Conservation (phyloP, 1,140 invertebrate species). For the Neomicropteryx cornuta region DNA sequence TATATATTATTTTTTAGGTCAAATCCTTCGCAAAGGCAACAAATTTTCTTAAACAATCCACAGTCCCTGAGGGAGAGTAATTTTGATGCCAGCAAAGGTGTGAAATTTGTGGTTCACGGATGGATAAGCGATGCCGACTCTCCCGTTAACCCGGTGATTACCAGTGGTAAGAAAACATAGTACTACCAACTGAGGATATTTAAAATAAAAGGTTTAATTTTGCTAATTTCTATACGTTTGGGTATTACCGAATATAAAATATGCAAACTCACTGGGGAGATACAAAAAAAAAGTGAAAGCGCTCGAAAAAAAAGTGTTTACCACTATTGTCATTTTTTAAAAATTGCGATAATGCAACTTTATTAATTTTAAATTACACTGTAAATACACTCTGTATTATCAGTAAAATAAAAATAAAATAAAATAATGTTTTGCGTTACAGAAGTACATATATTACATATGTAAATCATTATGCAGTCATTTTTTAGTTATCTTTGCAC, state of each 20-base stretch:
- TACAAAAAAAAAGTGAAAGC: neutral
- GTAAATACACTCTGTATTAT: no score
- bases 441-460: no score
- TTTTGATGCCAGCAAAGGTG: neutral
- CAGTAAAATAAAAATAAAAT: no score
- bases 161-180: neutral
- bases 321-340: no score
- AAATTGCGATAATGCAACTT: no score
- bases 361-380: no score
- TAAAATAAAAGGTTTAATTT: neutral
- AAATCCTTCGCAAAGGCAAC: neutral
- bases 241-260: no score
- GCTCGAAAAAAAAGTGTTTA: neutral
- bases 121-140: neutral
- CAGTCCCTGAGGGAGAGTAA: neutral
- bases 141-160: neutral
- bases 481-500: no score
- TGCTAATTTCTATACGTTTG: no score
- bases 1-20: neutral
- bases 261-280: no score
- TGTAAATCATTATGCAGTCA: no score
- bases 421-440: no score
- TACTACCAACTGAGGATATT: neutral
- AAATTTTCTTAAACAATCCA: neutral
- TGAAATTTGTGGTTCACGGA: neutral